Evolutionary conservation across 2,113 vertebrate genomes (phyloP).

Genomic region (Eira barbara): DNA sequence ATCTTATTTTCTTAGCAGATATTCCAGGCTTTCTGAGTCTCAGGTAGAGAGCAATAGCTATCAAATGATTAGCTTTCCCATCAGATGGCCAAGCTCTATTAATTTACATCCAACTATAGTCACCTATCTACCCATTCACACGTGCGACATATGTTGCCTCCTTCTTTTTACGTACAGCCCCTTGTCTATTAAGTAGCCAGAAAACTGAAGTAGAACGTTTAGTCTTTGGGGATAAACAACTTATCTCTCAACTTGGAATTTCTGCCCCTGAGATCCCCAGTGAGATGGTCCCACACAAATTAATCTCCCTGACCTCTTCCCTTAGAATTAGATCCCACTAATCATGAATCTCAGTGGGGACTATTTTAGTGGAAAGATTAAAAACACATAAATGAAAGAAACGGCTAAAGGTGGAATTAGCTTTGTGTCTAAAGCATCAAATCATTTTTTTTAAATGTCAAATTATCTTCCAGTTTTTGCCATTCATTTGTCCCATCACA

Average conservation of each 20-base stretch:
- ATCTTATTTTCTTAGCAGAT: background rate
- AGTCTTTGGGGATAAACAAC: slow-evolving; percentile 28
- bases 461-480: background rate
- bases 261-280: background rate
- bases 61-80: background rate
- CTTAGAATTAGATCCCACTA: slow-evolving; percentile 2
- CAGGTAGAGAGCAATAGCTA: background rate
- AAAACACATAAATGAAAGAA: background rate
- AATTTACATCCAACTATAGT: background rate
- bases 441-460: background rate
- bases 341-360: background rate
- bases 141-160: background rate
- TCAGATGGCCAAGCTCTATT: background rate
- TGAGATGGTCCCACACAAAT: background rate
- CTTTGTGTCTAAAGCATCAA: background rate
- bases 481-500: background rate
- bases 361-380: slow-evolving; percentile 9
- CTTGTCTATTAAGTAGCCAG: slow-evolving; percentile 11
- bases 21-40: background rate
- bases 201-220: background rate
- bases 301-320: background rate
- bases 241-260: background rate
- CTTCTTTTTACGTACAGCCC: background rate
- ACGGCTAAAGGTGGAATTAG: background rate
- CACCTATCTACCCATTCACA: background rate